Conservation (phyloP, 2,888 invertebrate species). For the Sthenelais limicola region DNA sequence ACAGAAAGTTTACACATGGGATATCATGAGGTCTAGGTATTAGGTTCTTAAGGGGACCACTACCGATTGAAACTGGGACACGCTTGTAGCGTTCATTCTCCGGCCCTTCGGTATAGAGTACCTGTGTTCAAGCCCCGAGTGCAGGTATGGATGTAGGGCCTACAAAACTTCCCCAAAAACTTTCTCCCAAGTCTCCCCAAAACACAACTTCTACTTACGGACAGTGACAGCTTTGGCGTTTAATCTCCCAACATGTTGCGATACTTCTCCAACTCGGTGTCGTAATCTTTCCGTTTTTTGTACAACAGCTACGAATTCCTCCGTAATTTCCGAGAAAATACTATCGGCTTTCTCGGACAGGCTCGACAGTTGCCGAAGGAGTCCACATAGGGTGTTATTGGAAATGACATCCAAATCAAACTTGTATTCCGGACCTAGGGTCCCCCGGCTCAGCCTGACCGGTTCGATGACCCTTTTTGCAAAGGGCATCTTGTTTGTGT, state of each 20-base stretch:
- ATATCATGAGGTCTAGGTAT: too few relatives aligned
- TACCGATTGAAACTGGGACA: too few relatives aligned
- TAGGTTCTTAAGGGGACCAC: too few relatives aligned
- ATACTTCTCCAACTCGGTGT: constrained; percentile 26
- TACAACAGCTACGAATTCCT: constrained; percentile 27
- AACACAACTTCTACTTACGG: constrained; percentile 37
- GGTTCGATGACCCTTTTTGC: constrained; percentile 40
- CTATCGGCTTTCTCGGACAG: constrained; percentile 29
- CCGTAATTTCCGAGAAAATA: constrained; percentile 34
- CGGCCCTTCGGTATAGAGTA: too few relatives aligned
- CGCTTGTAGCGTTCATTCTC: too few relatives aligned
- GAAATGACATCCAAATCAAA: constrained; percentile 41
- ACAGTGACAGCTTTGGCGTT: constrained; percentile 42
- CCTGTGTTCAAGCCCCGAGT: too few relatives aligned
- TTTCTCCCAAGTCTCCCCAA: too few relatives aligned
- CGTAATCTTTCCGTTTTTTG: constrained; percentile 20
- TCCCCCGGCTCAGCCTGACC: constrained; percentile 19
- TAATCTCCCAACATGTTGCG: constrained; percentile 27
- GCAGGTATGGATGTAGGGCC: too few relatives aligned
- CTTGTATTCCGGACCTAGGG: constrained; percentile 22
- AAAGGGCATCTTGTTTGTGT: constrained; percentile 36
- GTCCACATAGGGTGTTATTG: constrained; percentile 32
- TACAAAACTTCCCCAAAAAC: too few relatives aligned
- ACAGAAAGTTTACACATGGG: too few relatives aligned
- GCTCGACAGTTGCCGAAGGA: constrained; percentile 32